These are phyloP conservation scores for Lycocerus yunnanus DNA, from an alignment of 2,888 invertebrate species.

Conservation along the genomic window DNA sequence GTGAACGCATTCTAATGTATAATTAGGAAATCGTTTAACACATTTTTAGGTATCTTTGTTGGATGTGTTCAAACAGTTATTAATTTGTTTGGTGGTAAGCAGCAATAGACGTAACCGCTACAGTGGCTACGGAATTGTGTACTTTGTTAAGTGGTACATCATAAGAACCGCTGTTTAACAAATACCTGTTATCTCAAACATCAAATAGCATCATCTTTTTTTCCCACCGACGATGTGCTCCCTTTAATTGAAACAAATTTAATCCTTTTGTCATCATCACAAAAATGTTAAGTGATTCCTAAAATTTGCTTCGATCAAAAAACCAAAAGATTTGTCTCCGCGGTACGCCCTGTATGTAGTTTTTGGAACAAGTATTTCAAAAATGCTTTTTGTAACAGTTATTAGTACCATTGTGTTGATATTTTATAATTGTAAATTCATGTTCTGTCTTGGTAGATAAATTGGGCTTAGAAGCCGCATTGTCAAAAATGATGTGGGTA, in stretches of 20 bases:
- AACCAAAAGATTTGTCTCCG: too few relatives aligned
- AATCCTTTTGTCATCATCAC: not conserved
- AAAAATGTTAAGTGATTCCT: not conserved
- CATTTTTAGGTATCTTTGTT: conserved; percentile 18
- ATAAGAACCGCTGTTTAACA: conserved; percentile 35
- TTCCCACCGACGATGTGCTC: conserved; percentile 12
- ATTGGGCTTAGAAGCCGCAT: conserved; percentile 42
- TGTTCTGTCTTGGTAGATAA: conserved; percentile 46
- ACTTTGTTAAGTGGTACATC: conserved; percentile 37
- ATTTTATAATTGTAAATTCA: conserved; percentile 47
- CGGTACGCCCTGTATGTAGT: too few relatives aligned
- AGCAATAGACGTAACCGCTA: conserved; percentile 32
- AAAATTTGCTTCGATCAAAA: too few relatives aligned
- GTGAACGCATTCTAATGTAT: conserved; percentile 5
- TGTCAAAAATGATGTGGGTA: conserved; percentile 50
- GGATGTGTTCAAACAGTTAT: conserved; percentile 23
- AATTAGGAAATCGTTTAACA: conserved; percentile 24
- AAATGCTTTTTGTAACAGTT: conserved; percentile 23
- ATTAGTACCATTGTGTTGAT: conserved; percentile 30
- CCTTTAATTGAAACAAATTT: not conserved
- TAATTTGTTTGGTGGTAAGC: conserved; percentile 22
- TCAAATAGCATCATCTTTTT: conserved; percentile 16
- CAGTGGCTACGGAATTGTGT: conserved; percentile 37
- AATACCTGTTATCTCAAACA: conserved; percentile 16
- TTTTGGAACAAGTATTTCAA: conserved; percentile 21